Evolutionary conservation across 2,888 invertebrate species (phyloP), one percentile per base, ranked within the genome.

Genomic region (Cephus pulcher): DNA sequence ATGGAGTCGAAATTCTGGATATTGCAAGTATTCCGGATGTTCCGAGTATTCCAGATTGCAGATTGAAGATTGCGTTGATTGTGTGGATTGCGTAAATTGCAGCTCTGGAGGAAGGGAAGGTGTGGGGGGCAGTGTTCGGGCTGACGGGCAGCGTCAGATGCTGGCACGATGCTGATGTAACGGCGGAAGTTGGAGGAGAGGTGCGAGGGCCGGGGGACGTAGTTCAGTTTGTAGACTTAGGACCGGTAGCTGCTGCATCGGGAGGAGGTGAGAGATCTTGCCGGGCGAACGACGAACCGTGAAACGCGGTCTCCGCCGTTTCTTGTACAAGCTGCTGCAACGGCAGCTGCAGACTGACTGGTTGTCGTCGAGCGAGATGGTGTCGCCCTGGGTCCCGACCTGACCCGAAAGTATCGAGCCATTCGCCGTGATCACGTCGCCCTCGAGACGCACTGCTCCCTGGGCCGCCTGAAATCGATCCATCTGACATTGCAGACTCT

Each of bases 341-440:
- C 91, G 92, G 86, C 92, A 93, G 84, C 92, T 92, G 86, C 93
- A 93, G 32, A 92, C 92, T 33, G 92, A 92, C 40, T 91, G 89
- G 75, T 90, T 89, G 80, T 91, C 91, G 83, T 92, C 91, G 79
- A 92, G 85, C 80, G 92, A 92, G 84, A 90, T 88, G 83, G 91
- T 91, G 82, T 92, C 92, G 77, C 91, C 91, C 83, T 92, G 92
- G 83, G 90, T 92, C 75, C 92, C 91, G 76, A 92, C 88, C 80
- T 92, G 92, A 78, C 97, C 97, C 85, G 97, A 95, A 86, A 97
- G 92, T 88, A 98, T 97, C 84, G 96, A 97, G 80, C 97, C 97
- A 89, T 98, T 98, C 73, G 97, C 97, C 80, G 97, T 98, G 92
- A 99, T 99, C 87, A 99, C 98, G 93, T 99, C 99, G 81, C 99